Evolutionary conservation across 2,888 invertebrate species (phyloP), one percentile per base, ranked within the genome.

Genomic region (Zygothrica quintamaculata): DNA sequence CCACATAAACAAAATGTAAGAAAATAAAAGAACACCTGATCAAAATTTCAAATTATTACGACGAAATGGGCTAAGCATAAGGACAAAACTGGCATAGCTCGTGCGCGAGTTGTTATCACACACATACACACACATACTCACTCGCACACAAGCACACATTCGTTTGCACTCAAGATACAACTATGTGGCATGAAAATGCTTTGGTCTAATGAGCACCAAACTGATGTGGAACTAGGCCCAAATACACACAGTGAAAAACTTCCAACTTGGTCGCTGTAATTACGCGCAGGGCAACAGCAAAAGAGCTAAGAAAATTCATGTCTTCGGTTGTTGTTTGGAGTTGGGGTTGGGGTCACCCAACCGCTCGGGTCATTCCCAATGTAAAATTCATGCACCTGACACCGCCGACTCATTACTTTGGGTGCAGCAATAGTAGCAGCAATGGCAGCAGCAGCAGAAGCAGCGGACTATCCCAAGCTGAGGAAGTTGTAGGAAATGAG

Each of bases 21-120:
- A 61, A 42, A 65, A 68, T 34, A 58, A 65, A 65, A 64, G 79
- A 79, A 85, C 82, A 84, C 82, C 82, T 84, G 82, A 84, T 82
- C 79, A 82, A 82, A 75, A 84, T 85, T 82, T 84, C 85, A 82
- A 85, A 85, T 84, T 85, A 82, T 73, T 76, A 82, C 79, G 65
- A 55, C 71, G 67, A 84, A 84, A 71, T 80, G 67, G 43, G 46
- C 77, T 67, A 71, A 82, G 62, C 81, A 82, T 57, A 81, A 82
- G 84, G 82, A 84, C 81, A 81, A 69, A 74, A 61, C 58, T 47
- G 50, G 22, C 53, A 56, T 80, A 80, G 85, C 82, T 78, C 85
- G 82, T 74, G 85, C 85, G 72, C 75, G 56, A 74, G 74, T 74
- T 72, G 61, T 69, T 74, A 74, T 75, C 75, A 69, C 39, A 62